These are phyloP conservation scores for Euura lappo DNA, from an alignment of 1,140 invertebrate genomes.

Conservation along the genomic window DNA sequence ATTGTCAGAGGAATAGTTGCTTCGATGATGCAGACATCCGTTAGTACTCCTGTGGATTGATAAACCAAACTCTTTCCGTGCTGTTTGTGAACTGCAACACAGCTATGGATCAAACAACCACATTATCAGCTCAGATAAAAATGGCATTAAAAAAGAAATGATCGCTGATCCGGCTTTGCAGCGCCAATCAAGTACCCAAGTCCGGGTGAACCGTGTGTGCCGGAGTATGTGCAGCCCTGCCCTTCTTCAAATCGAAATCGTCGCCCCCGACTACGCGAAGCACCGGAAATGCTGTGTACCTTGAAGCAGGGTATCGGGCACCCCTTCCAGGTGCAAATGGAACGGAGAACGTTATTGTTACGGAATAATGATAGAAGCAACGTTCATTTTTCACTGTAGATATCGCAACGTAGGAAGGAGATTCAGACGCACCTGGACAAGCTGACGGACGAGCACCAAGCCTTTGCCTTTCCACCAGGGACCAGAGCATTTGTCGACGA, in stretches of 20 bases:
- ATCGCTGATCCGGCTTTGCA: background rate
- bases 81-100: too few relatives aligned
- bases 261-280: background rate
- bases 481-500: background rate
- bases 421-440: background rate
- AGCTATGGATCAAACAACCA: too few relatives aligned
- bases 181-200: background rate
- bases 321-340: background rate
- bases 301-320: background rate
- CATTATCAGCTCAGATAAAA: too few relatives aligned
- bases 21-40: background rate
- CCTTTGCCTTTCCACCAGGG: background rate
- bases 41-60: background rate
- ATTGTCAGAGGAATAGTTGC: background rate
- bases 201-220: background rate
- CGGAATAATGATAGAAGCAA: background rate
- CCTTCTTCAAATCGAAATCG: background rate
- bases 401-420: background rate
- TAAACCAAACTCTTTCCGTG: too few relatives aligned
- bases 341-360: too few relatives aligned
- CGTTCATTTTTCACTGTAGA: background rate
- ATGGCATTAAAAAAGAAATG: too few relatives aligned
- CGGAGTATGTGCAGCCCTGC: background rate
- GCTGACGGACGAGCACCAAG: background rate
- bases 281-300: background rate